Conservation (phyloP, 2,888 invertebrate genomes). For the Diloba caeruleocephala region DNA sequence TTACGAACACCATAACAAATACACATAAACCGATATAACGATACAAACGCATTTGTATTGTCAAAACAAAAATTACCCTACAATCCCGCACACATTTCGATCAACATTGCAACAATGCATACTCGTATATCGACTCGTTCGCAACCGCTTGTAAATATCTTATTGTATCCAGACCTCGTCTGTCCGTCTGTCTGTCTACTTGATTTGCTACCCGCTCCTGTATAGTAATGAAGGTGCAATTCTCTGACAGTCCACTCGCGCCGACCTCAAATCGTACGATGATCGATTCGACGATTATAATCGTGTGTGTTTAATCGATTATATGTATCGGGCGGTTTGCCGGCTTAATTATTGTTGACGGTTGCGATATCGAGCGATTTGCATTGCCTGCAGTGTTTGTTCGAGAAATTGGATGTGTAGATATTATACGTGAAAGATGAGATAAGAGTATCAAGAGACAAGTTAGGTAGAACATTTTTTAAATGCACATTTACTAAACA, state of each 20-base stretch:
- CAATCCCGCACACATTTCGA: conserved; percentile 56
- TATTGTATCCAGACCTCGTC: conserved; percentile 77
- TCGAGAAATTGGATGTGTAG: conserved; percentile 5
- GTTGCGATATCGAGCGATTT: conserved; percentile 53
- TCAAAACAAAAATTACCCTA: conserved; percentile 71
- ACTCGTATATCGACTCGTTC: conserved; percentile 65
- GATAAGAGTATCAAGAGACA: conserved; percentile 27
- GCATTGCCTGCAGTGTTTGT: conserved; percentile 44
- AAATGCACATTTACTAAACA: no score
- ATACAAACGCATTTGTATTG: conserved; percentile 57
- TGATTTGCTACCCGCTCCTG: conserved; percentile 81
- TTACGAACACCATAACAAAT: conserved; percentile 23
- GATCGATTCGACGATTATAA: conserved; percentile 77
- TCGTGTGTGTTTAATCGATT: conserved; percentile 72
- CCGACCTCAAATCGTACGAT: conserved; percentile 68
- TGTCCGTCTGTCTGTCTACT: conserved; percentile 75
- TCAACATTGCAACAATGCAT: conserved; percentile 60
- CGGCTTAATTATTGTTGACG: conserved; percentile 69
- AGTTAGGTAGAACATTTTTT: no score
- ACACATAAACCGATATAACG: conserved; percentile 25
- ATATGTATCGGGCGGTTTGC: conserved; percentile 60
- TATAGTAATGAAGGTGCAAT: conserved; percentile 82
- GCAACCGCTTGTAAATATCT: conserved; percentile 78
- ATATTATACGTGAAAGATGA: conserved; percentile 26
- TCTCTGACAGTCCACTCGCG: conserved; percentile 70